Base-by-base conservation (phyloP, 23 tunicate species). In the Corella eumyota region DNA sequence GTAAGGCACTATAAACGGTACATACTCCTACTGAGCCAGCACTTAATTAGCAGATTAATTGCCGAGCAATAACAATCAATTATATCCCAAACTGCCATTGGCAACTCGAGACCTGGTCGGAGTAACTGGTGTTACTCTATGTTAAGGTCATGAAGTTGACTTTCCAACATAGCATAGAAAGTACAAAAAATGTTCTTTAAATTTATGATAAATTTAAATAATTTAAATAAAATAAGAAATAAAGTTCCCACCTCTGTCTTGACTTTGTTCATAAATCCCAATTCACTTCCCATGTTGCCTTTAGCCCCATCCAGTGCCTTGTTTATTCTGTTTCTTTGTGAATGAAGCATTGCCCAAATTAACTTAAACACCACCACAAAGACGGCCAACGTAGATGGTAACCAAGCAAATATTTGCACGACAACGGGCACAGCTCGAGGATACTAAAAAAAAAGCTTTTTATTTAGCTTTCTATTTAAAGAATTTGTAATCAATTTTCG, bases 311-410 rank as follows among this genome's bases (percentile, higher is more conserved):
- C 79, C 44, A 85, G 64, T 22, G 95, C 95, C 9, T 64, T 17
- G 45, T 86, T 53, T 44, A 86, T 72, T 6, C 95, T 45, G 29
- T 44, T 86, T 32, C 86, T 46, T 50, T 86, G 95, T 7, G 95
- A 86, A 66, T 86, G 81, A 50, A 75, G 51, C 95, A 86, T 86
- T 9, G 95, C 95, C 86, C 86, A 86, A 2, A 78, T n/a, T 36
- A 86, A 78, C 17, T 46, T 59, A 27, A 71, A 32, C 22, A 71
- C 13, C 1, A 86, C 85, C 7, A 68, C 62, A 21, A 55, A 20
- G 20, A 77, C 85, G 2, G 75, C 81, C 4, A 61, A 62, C 0
- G 45, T 51, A 3, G 75, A 80, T 1, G 95, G 95, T n/a, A 86
- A 55, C 95, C 95, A 86, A 19, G 83, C 71, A 11, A 78, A 36